phyloP scores from a whole-genome alignment of 2,113 vertebrate species.

The Colius striatus region DNA sequence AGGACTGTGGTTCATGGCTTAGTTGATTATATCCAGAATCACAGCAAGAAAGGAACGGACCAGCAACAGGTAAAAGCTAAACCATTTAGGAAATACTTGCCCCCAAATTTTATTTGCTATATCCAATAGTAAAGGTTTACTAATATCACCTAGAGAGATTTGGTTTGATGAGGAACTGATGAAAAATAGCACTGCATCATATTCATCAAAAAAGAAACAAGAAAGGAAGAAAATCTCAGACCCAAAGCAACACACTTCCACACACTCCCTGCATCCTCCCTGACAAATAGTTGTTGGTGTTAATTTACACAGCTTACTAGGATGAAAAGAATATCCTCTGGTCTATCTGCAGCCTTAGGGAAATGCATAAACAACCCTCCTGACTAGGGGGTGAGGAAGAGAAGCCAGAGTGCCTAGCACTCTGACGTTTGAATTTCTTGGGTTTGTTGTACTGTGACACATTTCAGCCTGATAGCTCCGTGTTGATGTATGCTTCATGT shows the following conservation, averaged over 20 bases:
- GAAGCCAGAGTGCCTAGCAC: neutral
- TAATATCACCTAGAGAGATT: neutral
- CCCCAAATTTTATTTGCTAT: neutral
- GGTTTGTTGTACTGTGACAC: neutral
- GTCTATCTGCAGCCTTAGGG: neutral
- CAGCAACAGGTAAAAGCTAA: conserved; percentile 88
- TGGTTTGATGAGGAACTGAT: neutral
- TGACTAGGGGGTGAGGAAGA: neutral
- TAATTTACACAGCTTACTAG: neutral
- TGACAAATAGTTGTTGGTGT: neutral
- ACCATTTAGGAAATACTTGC: neutral
- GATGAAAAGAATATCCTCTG: neutral
- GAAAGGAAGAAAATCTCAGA: neutral
- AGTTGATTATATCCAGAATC: conserved; percentile 98
- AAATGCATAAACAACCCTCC: neutral
- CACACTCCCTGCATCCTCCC: neutral
- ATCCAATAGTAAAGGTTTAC: neutral
- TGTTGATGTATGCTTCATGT: neutral
- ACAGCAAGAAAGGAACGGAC: conserved; percentile 98
- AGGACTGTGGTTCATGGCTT: conserved; percentile 97
- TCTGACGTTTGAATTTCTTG: neutral
- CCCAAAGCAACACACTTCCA: rapidly evolving
- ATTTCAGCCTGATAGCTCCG: neutral
- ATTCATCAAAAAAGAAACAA: neutral
- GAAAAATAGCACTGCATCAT: neutral